Conservation (phyloP, 2,888 invertebrate species). For the Pandemis cinnamomeana region DNA sequence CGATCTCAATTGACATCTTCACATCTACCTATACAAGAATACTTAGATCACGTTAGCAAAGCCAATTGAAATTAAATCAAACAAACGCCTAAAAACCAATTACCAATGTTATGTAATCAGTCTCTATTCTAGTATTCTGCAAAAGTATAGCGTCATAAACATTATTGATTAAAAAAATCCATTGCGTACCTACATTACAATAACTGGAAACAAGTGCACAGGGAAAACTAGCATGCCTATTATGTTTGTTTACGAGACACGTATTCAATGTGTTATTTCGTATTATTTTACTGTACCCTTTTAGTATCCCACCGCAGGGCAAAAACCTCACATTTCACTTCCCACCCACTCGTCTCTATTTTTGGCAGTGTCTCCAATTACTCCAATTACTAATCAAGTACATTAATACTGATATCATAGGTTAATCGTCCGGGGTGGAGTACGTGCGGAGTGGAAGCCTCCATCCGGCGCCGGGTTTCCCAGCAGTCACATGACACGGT, state of each 20-base stretch:
- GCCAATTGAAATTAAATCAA: not conserved
- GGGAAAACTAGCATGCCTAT: not conserved
- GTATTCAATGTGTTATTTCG: not conserved
- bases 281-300: no score
- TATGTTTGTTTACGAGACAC: not conserved
- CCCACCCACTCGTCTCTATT: no score
- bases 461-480: constrained; percentile 17
- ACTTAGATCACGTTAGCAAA: not conserved
- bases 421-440: not conserved
- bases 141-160: not conserved
- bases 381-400: not conserved
- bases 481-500: constrained; percentile 17
- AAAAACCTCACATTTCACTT: no score
- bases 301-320: no score
- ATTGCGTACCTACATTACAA: not conserved
- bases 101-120: not conserved
- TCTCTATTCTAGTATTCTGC: not conserved
- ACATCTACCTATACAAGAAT: not conserved
- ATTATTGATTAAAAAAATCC: not conserved
- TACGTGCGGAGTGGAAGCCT: not conserved
- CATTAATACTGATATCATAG: not conserved
- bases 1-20: no score
- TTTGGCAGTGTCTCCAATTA: no score
- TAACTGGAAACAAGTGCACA: not conserved
- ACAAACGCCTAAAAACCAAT: not conserved